Base-by-base conservation (phyloP, 2,888 invertebrate species). In the Neoscelio sp. region DNA sequence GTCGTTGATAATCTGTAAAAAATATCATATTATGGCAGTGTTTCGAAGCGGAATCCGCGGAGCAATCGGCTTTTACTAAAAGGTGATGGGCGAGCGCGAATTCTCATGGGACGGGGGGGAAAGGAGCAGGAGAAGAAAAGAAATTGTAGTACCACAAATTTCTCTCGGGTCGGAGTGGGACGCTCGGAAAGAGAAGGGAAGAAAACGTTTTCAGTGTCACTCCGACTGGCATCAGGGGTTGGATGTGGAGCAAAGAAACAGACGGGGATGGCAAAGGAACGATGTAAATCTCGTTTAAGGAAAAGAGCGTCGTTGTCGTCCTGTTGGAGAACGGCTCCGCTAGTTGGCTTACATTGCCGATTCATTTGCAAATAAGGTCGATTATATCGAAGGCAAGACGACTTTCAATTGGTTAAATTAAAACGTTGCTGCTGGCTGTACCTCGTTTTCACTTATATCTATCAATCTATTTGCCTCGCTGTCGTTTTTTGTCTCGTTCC, bases 311-410 rank as follows among this genome's bases (percentile, higher is more conserved):
- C 54, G 40, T 54, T 46, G 40, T 60, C 58, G 30, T 40, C 20
- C 30, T 58, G 30, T 18, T 26, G 12, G 60, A 60, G 48, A 62
- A 60, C 50, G 30, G 18, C 35, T 42, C 8, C 12, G 17, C 35
- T 68, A 52, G 77, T 65, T 68, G 65, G 68, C 76, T 71, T 64
- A 70, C 58, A 65, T 64, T 52, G 65, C 78, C 82, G 83, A 87
- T 86, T 86, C 86, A 85, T 84, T 85, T 85, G 85, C 85, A 86
- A 87, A 87, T 84, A 85, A 86, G 85, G 85, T 85, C 85, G 86
- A 87, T 86, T 86, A 86, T 85, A 85, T 85, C 76, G 83, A 79
- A 84, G 82, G 84, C 83, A 79, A 68, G 65, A 28, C 50, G 84
- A 85, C 83, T 87, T 67, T 80, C 82, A 83, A 86, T 84, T 80